Percentiles rank a stretch among this genome's conserved stretches.
These are phyloP conservation scores for Artemia franciscana DNA, from an alignment of 1,140 invertebrate species.

Conservation along the genomic window DNA sequence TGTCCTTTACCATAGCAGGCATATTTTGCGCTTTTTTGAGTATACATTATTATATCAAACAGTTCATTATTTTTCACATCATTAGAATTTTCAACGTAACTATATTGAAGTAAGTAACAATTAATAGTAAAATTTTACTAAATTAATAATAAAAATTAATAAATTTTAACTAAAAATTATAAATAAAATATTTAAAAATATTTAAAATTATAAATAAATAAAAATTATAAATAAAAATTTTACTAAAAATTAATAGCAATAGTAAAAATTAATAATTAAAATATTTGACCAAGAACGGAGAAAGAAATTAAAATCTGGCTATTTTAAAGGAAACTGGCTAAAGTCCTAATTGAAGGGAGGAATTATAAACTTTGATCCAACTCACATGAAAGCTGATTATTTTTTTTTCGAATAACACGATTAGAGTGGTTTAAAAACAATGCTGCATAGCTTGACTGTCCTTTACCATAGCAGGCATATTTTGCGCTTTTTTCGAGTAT, in stretches of 20 bases:
- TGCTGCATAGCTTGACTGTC: not conserved
- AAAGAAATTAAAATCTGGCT: no score
- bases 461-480: not conserved
- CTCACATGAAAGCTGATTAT: no score
- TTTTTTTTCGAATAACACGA: no score
- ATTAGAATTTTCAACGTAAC: no score
- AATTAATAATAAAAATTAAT: not conserved
- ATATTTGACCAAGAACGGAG: no score
- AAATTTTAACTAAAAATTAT: not conserved
- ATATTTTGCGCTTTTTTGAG: not conserved
- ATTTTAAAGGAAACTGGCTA: no score
- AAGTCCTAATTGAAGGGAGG: no score
- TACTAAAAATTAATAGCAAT: not conserved
- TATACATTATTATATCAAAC: no score
- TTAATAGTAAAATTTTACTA: not conserved
- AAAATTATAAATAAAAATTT: not conserved
- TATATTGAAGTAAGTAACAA: not conserved
- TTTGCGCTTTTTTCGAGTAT: not conserved
- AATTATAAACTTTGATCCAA: no score
- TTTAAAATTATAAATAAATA: not conserved
- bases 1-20: not conserved
- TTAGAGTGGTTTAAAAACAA: no score
- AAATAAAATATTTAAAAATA: not conserved
- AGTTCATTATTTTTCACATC: no score
- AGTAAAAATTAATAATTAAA: no score